Percentiles rank a stretch among this genome's conserved stretches.
These are phyloP conservation scores for Lasioglossum figueresi DNA, from an alignment of 2,888 invertebrate species.

Conservation along the genomic window DNA sequence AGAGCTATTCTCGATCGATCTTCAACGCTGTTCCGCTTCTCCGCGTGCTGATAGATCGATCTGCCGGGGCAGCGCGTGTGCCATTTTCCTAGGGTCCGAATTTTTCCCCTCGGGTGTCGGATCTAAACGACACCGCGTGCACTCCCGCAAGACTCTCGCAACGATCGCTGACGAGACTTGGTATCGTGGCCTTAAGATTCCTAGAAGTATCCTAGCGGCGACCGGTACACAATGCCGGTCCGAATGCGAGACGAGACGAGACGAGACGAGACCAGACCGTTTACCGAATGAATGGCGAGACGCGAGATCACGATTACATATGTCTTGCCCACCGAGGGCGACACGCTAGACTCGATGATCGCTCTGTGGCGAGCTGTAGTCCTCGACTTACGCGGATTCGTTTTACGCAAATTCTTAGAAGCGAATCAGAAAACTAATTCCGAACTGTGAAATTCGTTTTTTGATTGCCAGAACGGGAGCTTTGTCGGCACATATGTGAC, in stretches of 20 bases:
- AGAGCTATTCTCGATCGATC: not conserved
- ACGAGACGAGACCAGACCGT: not conserved
- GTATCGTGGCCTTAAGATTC: conserved; percentile 70
- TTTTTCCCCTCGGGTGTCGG: conserved; percentile 7
- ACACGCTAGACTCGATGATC: not conserved
- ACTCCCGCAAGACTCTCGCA: conserved; percentile 46
- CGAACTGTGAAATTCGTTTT: no score
- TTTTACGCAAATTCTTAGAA: no score
- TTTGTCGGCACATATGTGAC: no score
- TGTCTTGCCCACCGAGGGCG: not conserved
- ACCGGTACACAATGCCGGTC: conserved; percentile 31
- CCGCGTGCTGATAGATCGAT: conserved; percentile 7
- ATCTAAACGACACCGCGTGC: conserved; percentile 7
- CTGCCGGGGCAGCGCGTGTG: not conserved
- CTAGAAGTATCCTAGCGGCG: conserved; percentile 53
- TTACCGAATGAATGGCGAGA: not conserved
- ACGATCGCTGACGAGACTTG: conserved; percentile 54
- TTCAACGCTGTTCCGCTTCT: not conserved
- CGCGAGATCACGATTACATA: not conserved
- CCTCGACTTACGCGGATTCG: no score
- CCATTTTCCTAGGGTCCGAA: conserved; percentile 17
- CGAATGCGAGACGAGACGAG: conserved; percentile 1
- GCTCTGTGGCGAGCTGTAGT: not conserved
- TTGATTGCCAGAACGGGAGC: no score
- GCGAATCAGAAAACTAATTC: no score